Evolutionary conservation across 1,140 invertebrate genomes (phyloP).

Genomic region (Aleiodes sp.): DNA sequence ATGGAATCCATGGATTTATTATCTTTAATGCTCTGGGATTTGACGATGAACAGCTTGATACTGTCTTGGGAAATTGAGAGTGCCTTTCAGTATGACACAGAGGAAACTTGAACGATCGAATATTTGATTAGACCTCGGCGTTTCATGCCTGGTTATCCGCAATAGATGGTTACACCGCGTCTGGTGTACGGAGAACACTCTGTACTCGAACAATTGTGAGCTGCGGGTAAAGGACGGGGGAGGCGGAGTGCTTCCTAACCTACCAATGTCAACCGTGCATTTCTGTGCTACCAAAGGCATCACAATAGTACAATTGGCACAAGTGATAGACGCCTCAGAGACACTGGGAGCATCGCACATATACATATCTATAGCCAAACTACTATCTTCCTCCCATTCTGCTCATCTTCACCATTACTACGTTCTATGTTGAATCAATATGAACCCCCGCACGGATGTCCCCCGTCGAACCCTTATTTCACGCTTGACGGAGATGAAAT

Average conservation of each 20-base stretch:
- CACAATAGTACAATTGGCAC: slow-evolving; percentile 3
- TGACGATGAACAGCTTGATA: slow-evolving; percentile 13
- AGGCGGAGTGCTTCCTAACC: background rate
- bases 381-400: background rate
- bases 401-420: background rate
- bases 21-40: slow-evolving; percentile 6
- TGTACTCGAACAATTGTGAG: slow-evolving; percentile 21
- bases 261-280: background rate
- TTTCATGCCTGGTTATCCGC: slow-evolving; percentile 31
- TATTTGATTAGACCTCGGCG: slow-evolving; percentile 31
- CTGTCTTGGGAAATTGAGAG: slow-evolving; percentile 8
- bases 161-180: slow-evolving; percentile 25
- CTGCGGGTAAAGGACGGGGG: background rate
- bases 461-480: slow-evolving; percentile 45
- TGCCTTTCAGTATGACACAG: background rate
- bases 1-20: slow-evolving; percentile 10
- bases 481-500: slow-evolving; percentile 46
- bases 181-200: background rate
- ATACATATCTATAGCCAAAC: slow-evolving; percentile 4
- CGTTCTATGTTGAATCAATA: slow-evolving; percentile 8
- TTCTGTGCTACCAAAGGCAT: slow-evolving; percentile 7
- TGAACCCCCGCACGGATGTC: background rate
- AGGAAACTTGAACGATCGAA: slow-evolving; percentile 18
- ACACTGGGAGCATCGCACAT: slow-evolving; percentile 10
- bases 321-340: slow-evolving; percentile 13